Percentiles rank a stretch among this genome's conserved stretches.
Evolutionary conservation across 2,888 invertebrate species (phyloP).

Genomic region (Pterobdella sp.): DNA sequence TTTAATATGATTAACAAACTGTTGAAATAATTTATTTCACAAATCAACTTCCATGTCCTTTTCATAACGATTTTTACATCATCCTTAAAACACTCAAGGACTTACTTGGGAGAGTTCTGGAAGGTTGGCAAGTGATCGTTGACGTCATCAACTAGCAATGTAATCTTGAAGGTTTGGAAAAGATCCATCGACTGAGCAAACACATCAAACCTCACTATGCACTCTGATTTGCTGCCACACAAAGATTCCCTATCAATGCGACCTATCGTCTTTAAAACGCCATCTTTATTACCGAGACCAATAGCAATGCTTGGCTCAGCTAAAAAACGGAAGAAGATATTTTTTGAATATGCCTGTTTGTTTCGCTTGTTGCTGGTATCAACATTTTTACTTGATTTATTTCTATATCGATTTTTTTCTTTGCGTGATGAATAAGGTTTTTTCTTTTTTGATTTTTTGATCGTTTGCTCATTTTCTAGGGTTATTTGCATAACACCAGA

Average conservation of each 20-base stretch:
- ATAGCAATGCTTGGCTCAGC: constrained; percentile 29
- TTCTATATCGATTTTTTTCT: constrained; percentile 8
- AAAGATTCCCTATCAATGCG: constrained; percentile 36
- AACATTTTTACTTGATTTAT: constrained; percentile 2
- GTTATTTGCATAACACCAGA: background rate
- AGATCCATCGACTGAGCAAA: constrained; percentile 14
- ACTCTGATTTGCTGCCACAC: constrained; percentile 30
- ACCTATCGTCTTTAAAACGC: constrained; percentile 31
- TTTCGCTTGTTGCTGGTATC: background rate
- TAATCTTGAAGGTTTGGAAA: constrained; percentile 25
- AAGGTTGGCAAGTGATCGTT: constrained; percentile 31
- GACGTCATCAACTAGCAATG: constrained; percentile 24
- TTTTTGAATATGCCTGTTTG: background rate
- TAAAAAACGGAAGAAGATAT: constrained; percentile 35
- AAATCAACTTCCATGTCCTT: background rate
- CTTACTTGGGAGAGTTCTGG: background rate
- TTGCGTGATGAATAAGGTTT: background rate
- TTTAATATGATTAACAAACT: background rate
- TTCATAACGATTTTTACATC: background rate
- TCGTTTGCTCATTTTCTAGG: too few relatives aligned
- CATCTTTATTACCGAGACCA: constrained; percentile 31
- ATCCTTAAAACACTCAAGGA: background rate
- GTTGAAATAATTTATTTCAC: too few relatives aligned
- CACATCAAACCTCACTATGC: constrained; percentile 31
- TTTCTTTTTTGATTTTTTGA: constrained; percentile 4